Evolutionary conservation across 2,113 vertebrate genomes (phyloP).

Genomic region (Pygoscelis adeliae): DNA sequence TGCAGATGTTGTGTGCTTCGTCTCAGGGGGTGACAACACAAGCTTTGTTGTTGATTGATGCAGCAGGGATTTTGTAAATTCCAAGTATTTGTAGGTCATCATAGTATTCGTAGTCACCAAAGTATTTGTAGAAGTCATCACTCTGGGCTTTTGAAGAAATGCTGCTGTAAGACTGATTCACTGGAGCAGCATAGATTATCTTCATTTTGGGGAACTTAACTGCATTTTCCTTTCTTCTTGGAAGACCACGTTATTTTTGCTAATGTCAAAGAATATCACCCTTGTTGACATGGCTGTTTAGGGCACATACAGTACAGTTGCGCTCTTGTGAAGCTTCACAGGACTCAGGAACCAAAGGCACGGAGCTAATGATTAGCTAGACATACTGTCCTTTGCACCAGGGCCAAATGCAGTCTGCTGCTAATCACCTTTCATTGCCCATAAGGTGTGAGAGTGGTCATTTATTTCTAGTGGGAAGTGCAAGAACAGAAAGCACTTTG

Average conservation of each 20-base stretch:
- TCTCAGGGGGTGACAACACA: neutral
- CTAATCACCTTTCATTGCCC: neutral
- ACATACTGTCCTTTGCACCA: neutral
- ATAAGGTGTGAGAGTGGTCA: neutral
- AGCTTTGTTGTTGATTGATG: neutral
- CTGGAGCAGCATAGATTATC: neutral
- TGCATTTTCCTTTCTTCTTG: neutral
- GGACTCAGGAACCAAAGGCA: neutral
- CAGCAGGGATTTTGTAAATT: neutral
- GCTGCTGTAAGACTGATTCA: neutral
- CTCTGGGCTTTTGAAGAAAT: neutral
- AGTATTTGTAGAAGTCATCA: neutral
- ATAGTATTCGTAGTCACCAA: neutral
- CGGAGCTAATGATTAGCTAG: neutral
- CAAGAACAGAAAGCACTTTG: neutral
- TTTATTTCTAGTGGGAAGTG: neutral
- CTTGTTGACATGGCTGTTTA: neutral
- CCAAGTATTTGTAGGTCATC: neutral
- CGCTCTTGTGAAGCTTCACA: neutral
- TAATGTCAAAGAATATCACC: neutral
- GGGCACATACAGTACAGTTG: neutral
- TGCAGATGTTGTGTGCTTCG: neutral
- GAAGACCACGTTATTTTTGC: neutral
- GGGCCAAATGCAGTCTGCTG: neutral
- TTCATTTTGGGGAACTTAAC: neutral